phyloP scores from a whole-genome alignment of 2,888 invertebrate species.

The Diplolepis rosae region DNA sequence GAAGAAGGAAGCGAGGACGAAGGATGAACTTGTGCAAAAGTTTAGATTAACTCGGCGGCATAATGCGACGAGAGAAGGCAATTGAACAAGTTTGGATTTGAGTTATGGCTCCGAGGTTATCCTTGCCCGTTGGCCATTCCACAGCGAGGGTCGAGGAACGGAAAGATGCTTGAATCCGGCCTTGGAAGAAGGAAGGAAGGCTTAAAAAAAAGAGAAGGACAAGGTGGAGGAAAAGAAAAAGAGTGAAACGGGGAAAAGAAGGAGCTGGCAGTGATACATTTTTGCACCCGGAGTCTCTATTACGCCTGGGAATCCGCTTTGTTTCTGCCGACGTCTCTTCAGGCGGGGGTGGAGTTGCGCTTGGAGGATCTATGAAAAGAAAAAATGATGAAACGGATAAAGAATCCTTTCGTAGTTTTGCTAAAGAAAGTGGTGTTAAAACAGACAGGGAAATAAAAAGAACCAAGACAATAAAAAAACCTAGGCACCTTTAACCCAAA shows the following conservation, averaged over 20 bases:
- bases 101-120: constrained; percentile 55
- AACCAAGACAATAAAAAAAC: neutral
- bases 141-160: constrained; percentile 32
- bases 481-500: neutral
- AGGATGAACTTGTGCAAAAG: constrained; percentile 55
- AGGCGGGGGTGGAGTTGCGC: constrained; percentile 39
- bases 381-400: constrained; percentile 40
- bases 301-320: constrained; percentile 69
- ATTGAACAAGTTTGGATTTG: constrained; percentile 67
- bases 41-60: constrained; percentile 67
- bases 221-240: constrained; percentile 5
- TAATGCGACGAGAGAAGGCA: constrained; percentile 63
- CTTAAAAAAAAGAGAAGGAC: constrained; percentile 37
- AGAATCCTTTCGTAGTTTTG: constrained; percentile 42
- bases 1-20: constrained; percentile 38
- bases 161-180: constrained; percentile 18
- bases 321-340: constrained; percentile 60
- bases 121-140: constrained; percentile 44
- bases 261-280: constrained; percentile 57
- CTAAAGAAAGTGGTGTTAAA: neutral
- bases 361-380: constrained; percentile 41
- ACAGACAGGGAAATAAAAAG: constrained; percentile 30
- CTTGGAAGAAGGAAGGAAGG: constrained; percentile 29
- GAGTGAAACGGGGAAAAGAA: constrained; percentile 42
- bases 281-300: constrained; percentile 63